Evolutionary conservation across 2,113 vertebrate genomes (phyloP), one percentile per base, ranked within the genome.

Genomic region (Sus scrofa): DNA sequence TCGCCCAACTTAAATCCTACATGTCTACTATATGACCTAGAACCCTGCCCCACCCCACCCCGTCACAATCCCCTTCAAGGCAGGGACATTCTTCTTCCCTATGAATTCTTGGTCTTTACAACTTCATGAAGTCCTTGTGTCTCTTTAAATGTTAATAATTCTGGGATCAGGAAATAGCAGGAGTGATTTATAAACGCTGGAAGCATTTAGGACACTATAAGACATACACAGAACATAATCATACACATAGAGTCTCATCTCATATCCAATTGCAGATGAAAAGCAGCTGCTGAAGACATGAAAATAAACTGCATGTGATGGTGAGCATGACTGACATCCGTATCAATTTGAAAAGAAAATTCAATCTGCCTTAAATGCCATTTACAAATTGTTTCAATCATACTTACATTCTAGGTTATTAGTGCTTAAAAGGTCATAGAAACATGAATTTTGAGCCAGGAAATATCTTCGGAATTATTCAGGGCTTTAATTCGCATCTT

Each of bases 321-420:
- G 73, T 3, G 52, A 84, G 93, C 87, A 95, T 94, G 86, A 89
- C 62, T 81, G 89, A 95, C 93, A 78, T 98, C 95, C 70, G 32
- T 81, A 71, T 84, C 93, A 96, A 91, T 84, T 96, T 95, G 73
- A 87, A 96, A 94, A 91, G 90, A 95, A 96, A 97, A 97, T 96
- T 97, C 96, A 91, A 97, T 96, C 95, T 93, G 37, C 93, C 78
- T 71, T 97, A 96, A 97, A 95, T 87, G 74, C 74, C 91, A 95
- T 91, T 94, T 96, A 97, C 62, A 95, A 96, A 95, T 96, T 92
- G 93, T 95, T 97, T 97, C 93, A 94, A 97, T 97, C 86, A 94
- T 89, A 95, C 96, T 95, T 96, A 96, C 0, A 13, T 27, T 91
- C 52, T 86, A 93, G 89, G 73, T 96, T 96, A 97, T 97, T 95